Evolutionary conservation across 2,888 invertebrate species (phyloP).

Genomic region (Keiferia lycopersicella): DNA sequence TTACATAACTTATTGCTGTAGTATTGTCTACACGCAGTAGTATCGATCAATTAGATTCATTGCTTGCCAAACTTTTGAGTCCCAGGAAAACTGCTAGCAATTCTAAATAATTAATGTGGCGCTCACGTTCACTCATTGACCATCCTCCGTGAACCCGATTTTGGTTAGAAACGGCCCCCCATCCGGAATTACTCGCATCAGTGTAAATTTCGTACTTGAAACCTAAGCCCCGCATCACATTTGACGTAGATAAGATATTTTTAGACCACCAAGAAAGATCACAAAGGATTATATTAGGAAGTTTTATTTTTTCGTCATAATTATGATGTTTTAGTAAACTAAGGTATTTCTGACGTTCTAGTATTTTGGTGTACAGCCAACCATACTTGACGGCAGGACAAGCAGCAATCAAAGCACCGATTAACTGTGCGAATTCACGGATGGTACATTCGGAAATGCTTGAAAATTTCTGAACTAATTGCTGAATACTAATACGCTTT

Average conservation of each 20-base stretch:
- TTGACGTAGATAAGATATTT: neutral
- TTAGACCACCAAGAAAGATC: no score
- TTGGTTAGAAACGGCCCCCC: no score
- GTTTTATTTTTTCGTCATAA: slow-evolving; percentile 6
- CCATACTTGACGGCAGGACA: no score
- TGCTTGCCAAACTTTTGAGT: slow-evolving; percentile 1
- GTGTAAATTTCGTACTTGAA: slow-evolving; percentile 18
- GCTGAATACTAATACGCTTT: slow-evolving; percentile 28
- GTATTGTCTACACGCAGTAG: no score
- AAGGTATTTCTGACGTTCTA: slow-evolving; percentile 15
- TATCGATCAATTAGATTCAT: neutral
- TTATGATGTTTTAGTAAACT: slow-evolving; percentile 10
- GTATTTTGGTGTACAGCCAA: no score
- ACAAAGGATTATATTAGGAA: slow-evolving; percentile 2
- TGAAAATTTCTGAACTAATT: slow-evolving; percentile 24
- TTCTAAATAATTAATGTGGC: slow-evolving; percentile 7
- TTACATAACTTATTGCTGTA: no score
- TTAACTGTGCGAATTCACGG: no score
- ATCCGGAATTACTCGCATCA: slow-evolving; percentile 28
- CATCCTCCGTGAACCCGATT: no score
- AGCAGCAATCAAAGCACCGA: no score
- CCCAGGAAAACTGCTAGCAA: slow-evolving; percentile 8
- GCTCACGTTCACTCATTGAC: neutral
- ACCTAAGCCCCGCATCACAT: neutral
- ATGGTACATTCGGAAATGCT: slow-evolving; percentile 20